These are phyloP conservation scores for Botia almorhae DNA, from an alignment of 2,797 vertebrate genomes.

Conservation along the genomic window DNA sequence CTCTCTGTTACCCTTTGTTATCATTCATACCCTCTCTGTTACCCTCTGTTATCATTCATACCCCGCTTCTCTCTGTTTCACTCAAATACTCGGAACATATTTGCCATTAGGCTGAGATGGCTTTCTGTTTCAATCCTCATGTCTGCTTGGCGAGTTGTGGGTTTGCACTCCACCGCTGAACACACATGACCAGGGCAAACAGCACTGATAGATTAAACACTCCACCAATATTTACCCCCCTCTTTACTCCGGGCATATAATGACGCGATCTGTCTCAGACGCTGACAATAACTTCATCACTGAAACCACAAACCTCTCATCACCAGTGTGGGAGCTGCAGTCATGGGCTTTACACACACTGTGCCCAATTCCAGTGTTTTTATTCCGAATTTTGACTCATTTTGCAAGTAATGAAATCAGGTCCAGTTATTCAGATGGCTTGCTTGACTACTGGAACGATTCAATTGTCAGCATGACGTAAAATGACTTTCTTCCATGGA, in stretches of 20 bases:
- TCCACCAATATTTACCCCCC: slow-evolving; percentile 43
- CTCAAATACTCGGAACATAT: background rate
- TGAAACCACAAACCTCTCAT: slow-evolving; percentile 8
- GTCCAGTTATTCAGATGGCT: background rate
- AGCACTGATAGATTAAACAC: slow-evolving; percentile 37
- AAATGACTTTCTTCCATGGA: background rate
- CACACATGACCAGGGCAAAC: slow-evolving; percentile 28
- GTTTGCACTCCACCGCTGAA: background rate
- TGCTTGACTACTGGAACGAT: background rate
- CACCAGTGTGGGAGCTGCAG: background rate
- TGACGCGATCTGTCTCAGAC: slow-evolving; percentile 37
- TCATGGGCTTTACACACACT: background rate
- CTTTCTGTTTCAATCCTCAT: background rate
- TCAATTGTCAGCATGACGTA: background rate
- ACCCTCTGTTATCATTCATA: too few species aligned
- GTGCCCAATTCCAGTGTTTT: background rate
- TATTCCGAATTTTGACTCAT: background rate
- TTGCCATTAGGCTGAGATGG: background rate
- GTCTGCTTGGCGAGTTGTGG: background rate
- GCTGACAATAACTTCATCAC: slow-evolving; percentile 39
- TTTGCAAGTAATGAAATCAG: background rate
- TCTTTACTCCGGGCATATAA: slow-evolving; percentile 30
- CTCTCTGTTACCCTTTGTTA: too few species aligned
- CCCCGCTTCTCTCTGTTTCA: background rate
- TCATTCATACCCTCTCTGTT: too few species aligned